These are phyloP conservation scores for Pogonocichla stellata DNA, from an alignment of 2,113 vertebrate species.

Conservation along the genomic window DNA sequence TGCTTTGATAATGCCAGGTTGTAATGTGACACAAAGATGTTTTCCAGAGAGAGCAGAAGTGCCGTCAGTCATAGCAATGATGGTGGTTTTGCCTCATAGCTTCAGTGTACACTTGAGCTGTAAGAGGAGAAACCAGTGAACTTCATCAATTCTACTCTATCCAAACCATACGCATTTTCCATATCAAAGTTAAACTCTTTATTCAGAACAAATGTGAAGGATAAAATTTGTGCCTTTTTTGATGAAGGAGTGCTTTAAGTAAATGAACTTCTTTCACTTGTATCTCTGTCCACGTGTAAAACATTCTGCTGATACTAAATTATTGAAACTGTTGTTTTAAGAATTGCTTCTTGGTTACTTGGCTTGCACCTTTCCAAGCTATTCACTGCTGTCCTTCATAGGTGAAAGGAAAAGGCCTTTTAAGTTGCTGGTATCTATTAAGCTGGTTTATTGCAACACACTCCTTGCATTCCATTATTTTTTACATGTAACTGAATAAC, in stretches of 20 bases:
- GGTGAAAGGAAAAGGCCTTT: constrained; percentile 25
- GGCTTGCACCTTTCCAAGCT: neutral
- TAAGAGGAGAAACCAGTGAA: neutral
- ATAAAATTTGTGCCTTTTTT: neutral
- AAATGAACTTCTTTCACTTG: neutral
- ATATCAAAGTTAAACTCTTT: neutral
- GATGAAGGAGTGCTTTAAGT: neutral
- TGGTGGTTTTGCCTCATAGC: neutral
- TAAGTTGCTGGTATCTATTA: neutral
- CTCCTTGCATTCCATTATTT: constrained; percentile 53
- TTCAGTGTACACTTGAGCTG: neutral
- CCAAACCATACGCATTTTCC: neutral
- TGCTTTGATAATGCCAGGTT: neutral
- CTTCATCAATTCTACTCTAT: neutral
- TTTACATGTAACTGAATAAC: constrained; percentile 63
- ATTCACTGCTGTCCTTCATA: neutral
- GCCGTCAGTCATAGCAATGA: neutral
- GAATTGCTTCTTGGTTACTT: neutral
- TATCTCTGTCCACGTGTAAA: neutral
- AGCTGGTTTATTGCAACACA: constrained; percentile 17
- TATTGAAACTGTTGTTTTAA: neutral
- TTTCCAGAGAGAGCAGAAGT: neutral
- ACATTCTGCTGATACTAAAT: neutral
- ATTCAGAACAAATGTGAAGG: neutral
- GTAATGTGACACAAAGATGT: neutral